Percentiles rank a stretch among this genome's conserved stretches.
Conservation (phyloP, 2,797 vertebrate species). For the Babyrousa celebensis region DNA sequence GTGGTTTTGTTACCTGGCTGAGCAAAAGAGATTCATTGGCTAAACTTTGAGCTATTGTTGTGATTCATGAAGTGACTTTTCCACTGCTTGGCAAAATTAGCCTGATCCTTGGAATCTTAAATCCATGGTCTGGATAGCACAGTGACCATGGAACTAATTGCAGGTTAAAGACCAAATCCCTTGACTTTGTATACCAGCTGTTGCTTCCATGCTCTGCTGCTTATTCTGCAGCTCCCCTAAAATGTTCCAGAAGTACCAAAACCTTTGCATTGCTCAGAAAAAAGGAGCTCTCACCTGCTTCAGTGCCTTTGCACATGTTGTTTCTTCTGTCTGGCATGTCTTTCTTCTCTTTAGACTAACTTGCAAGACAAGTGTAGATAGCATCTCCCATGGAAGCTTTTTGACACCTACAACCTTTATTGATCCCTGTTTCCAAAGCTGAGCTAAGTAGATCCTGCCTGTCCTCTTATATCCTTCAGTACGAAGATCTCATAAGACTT, state of each 20-base stretch:
- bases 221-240: background rate
- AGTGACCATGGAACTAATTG: background rate
- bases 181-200: background rate
- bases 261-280: background rate
- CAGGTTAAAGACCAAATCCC: background rate
- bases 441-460: background rate
- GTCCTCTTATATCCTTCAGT: background rate
- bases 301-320: background rate
- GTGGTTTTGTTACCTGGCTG: slow-evolving; percentile 39
- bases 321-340: background rate
- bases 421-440: background rate
- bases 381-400: background rate
- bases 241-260: background rate
- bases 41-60: background rate
- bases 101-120: background rate
- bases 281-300: background rate
- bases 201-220: background rate
- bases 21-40: slow-evolving; percentile 68
- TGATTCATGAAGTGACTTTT: slow-evolving; percentile 51
- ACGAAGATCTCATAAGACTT: background rate
- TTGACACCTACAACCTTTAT: background rate
- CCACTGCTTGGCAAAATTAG: background rate
- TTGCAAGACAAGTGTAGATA: background rate
- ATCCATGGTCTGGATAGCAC: background rate
- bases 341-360: background rate